Percentiles rank a stretch among this genome's conserved stretches.
Evolutionary conservation across 2,113 vertebrate genomes (phyloP).

Genomic region (Dipodomys ordii): DNA sequence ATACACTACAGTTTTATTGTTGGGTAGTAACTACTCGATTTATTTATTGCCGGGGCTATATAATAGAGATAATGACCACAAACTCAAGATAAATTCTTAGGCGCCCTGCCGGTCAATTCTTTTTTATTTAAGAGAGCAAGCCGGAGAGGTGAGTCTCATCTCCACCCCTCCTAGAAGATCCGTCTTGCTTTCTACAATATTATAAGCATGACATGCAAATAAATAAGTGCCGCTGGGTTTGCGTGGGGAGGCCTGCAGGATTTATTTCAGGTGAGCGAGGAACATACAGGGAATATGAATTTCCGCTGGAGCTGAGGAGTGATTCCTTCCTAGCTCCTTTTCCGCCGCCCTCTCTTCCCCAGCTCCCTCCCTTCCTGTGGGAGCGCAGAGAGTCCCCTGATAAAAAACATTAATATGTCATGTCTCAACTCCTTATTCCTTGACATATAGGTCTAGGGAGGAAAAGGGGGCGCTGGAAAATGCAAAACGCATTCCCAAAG

Average conservation of each 20-base stretch:
- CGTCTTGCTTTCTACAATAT: conserved; percentile 84
- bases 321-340: conserved; percentile 12
- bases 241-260: conserved; percentile 76
- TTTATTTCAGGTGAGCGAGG: conserved; percentile 80
- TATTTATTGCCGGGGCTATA: conserved; percentile 86
- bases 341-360: conserved; percentile 22
- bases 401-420: conserved; percentile 73
- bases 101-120: conserved; percentile 84
- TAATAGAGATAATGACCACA: conserved; percentile 88
- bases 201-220: conserved; percentile 87
- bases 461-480: conserved; percentile 34
- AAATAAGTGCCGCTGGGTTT: conserved; percentile 72
- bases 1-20: conserved; percentile 85
- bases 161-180: conserved; percentile 81
- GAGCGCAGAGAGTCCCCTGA: conserved; percentile 62
- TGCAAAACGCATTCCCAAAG: conserved; percentile 62
- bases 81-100: conserved; percentile 87
- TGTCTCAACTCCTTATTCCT: conserved; percentile 77
- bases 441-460: conserved; percentile 75
- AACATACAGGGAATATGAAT: conserved; percentile 74
- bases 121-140: conserved; percentile 86
- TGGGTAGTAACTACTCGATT: conserved; percentile 83
- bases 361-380: conserved; percentile 57
- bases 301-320: conserved; percentile 47
- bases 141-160: conserved; percentile 83